These are phyloP conservation scores for Chrysoperla carnea DNA, from an alignment of 1,140 invertebrate genomes.

Conservation along the genomic window DNA sequence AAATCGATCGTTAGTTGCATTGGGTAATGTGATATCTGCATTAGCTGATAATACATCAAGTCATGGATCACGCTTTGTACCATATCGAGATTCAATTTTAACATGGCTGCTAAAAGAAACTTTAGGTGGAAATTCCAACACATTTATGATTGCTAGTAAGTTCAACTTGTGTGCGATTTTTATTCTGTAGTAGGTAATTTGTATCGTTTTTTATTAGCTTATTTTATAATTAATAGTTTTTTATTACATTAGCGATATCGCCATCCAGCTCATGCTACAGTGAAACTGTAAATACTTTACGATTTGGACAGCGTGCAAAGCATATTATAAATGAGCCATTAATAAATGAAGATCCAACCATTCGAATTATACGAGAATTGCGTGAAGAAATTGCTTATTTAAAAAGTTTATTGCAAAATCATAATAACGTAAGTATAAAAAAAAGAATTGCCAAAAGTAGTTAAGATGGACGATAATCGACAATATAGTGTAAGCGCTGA, in stretches of 20 bases:
- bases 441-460: no score
- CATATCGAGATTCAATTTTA: constrained; percentile 95
- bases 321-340: constrained; percentile 47
- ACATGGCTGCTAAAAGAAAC: constrained; percentile 77
- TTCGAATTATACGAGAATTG: constrained; percentile 33
- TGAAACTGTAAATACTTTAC: constrained; percentile 50
- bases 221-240: no score
- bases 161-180: constrained; percentile 5
- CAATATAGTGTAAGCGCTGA: no score
- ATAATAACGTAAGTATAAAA: no score
- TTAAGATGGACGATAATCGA: no score
- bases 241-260: constrained; percentile 35
- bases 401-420: constrained; percentile 17
- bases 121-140: constrained; percentile 30
- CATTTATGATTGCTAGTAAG: constrained; percentile 36
- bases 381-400: constrained; percentile 34
- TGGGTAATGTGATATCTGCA: constrained; percentile 61
- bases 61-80: constrained; percentile 74
- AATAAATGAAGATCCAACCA: constrained; percentile 42
- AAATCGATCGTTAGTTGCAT: constrained; percentile 61
- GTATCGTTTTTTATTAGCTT: background rate
- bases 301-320: constrained; percentile 49
- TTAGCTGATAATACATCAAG: constrained; percentile 30
- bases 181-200: background rate
- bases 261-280: constrained; percentile 46